Conservation (phyloP, 1,140 invertebrate genomes). For the Drosophila funebris region DNA sequence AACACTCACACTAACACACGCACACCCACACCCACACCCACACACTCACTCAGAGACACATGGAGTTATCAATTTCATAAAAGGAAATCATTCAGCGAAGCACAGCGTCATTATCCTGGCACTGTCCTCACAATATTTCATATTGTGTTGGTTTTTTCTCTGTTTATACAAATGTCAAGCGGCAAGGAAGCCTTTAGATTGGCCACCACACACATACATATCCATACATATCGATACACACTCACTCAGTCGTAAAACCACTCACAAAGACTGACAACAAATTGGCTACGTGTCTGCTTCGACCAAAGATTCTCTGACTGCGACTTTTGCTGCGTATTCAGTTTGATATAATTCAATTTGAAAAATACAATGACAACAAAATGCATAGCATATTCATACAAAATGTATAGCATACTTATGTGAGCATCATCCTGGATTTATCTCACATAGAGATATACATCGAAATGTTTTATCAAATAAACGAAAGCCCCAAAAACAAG, state of each 20-base stretch:
- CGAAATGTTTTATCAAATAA: slow-evolving; percentile 42
- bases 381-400: slow-evolving; percentile 7
- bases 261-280: slow-evolving; percentile 44
- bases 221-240: neutral
- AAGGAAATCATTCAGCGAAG: slow-evolving; percentile 74
- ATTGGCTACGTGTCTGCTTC: slow-evolving; percentile 68
- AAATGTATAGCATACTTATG: slow-evolving; percentile 41
- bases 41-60: neutral
- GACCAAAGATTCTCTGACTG: slow-evolving; percentile 26
- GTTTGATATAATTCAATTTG: slow-evolving; percentile 71
- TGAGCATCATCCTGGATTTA: slow-evolving; percentile 16
- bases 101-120: slow-evolving; percentile 38
- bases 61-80: slow-evolving; percentile 73
- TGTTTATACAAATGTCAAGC: slow-evolving; percentile 69
- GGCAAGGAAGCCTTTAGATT: slow-evolving; percentile 38
- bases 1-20: neutral
- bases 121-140: slow-evolving; percentile 54
- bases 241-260: neutral
- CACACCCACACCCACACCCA: slow-evolving; percentile 21
- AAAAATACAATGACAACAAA: slow-evolving; percentile 26
- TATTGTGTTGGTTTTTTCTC: slow-evolving; percentile 24
- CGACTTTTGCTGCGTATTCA: slow-evolving; percentile 64
- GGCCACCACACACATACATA: slow-evolving; percentile 7
- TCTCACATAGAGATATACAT: slow-evolving; percentile 9
- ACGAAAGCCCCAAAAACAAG: slow-evolving; percentile 3